Base-by-base conservation (phyloP, 1,140 invertebrate species). In the Pemphigus obesinymphae region DNA sequence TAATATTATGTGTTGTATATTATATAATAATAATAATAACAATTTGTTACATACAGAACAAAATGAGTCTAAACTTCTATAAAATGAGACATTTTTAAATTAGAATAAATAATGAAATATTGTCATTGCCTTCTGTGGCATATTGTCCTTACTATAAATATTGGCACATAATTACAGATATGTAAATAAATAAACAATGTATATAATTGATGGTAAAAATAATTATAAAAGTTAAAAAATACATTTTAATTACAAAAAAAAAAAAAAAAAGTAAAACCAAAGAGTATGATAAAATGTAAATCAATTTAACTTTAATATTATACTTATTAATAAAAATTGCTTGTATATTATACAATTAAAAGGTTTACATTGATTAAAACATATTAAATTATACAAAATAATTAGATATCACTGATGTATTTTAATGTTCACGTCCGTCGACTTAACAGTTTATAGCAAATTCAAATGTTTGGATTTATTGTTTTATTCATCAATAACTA, bases 121-220 rank as follows among this genome's bases (percentile, higher is more conserved):
- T 78, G 73, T 78, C 73, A 45, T 23, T 58, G 50, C 31, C 45
- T 34, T 53, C 48, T n/a, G 3, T n/a, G 29, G 20, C 29, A 34
- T 78, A 58, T 55, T 58, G 50, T 78, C 34, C 31, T 78, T 78
- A 23, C 73, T 58, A 78, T 55, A 58, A 26, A 40, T 37, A 40
- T 76, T 76, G 73, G 73, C 73, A 76, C 50, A 76, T 37, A 76
- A 10, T 75, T 75, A 75, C 34, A 2, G n/a, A 50, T 73, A 72
- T 72, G 26, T 72, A 72, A 26, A 72, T 31, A 48, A 72, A 45
- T 29, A n/a, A 68, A 70, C 8, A 29, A 72, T 48, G 20, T 34
- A n/a, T 48, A 73, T n/a, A 11, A 50, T 73, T 31, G 10, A 31
- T 6, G 2, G 26, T 40, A 11, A 50, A 70, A 43, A 23, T 45